Conservation (phyloP, 2,113 vertebrate genomes). For the Guaruba guarouba region DNA sequence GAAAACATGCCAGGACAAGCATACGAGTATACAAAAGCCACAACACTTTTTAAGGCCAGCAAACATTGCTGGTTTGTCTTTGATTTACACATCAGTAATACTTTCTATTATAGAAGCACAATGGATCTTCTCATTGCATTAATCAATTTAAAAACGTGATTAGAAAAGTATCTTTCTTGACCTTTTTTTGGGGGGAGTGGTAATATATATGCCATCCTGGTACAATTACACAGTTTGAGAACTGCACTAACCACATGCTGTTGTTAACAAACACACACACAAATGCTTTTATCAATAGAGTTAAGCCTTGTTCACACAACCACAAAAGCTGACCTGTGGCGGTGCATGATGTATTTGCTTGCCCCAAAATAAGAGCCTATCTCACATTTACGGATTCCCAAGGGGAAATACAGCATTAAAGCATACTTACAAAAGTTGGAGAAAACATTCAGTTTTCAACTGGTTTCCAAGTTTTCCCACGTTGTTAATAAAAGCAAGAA, state of each 20-base stretch:
- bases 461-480: background rate
- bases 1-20: conserved; percentile 47
- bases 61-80: conserved; percentile 45
- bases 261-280: background rate
- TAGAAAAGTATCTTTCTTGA: conserved; percentile 3
- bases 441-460: background rate
- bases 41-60: conserved; percentile 46
- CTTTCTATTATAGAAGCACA: background rate
- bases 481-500: background rate
- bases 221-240: conserved; percentile 27
- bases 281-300: background rate
- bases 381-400: background rate
- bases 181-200: background rate
- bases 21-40: conserved; percentile 36
- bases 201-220: background rate
- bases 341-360: background rate
- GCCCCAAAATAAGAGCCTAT: background rate
- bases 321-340: background rate
- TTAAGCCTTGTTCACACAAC: background rate
- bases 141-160: background rate
- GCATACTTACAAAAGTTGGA: background rate
- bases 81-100: conserved; percentile 21
- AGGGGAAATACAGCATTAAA: background rate
- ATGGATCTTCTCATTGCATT: background rate
- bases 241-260: background rate